These are phyloP conservation scores for Euplexia lucipara DNA, from an alignment of 2,888 invertebrate genomes.

Conservation along the genomic window DNA sequence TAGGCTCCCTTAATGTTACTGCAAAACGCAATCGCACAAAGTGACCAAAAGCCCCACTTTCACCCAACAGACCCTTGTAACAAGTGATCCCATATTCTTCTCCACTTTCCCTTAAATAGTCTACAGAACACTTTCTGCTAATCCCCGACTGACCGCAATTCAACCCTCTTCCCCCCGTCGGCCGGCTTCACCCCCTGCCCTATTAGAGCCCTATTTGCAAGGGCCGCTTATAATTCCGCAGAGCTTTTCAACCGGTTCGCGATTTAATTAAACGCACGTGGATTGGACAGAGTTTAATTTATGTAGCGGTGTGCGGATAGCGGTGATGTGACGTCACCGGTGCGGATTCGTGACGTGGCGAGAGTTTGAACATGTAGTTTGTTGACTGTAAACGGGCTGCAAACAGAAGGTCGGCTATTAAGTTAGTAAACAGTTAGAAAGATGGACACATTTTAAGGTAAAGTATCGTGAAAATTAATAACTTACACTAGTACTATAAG, in stretches of 20 bases:
- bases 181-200: slow-evolving; percentile 25
- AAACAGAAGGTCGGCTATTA: not conserved
- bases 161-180: slow-evolving; percentile 38
- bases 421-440: not conserved
- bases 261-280: slow-evolving; percentile 60
- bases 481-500: too few relatives aligned
- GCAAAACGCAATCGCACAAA: not conserved
- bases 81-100: slow-evolving; percentile 34
- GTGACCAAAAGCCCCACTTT: slow-evolving; percentile 3
- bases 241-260: slow-evolving; percentile 49
- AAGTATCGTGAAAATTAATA: not conserved
- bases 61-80: slow-evolving; percentile 11
- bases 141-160: slow-evolving; percentile 65
- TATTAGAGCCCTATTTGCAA: slow-evolving; percentile 63
- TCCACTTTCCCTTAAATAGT: slow-evolving; percentile 45
- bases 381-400: not conserved
- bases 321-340: not conserved
- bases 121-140: slow-evolving; percentile 58
- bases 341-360: slow-evolving; percentile 2
- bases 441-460: not conserved
- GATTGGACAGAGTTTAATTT: slow-evolving; percentile 35
- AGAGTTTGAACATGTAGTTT: not conserved
- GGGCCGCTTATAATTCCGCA: slow-evolving; percentile 50
- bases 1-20: not conserved
- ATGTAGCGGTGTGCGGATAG: slow-evolving; percentile 7